A percentile compares a stretch with the other conserved stretches of the same genome.
These are phyloP conservation scores for Gavialis gangeticus DNA, from an alignment of 2,113 vertebrate species.

Conservation along the genomic window DNA sequence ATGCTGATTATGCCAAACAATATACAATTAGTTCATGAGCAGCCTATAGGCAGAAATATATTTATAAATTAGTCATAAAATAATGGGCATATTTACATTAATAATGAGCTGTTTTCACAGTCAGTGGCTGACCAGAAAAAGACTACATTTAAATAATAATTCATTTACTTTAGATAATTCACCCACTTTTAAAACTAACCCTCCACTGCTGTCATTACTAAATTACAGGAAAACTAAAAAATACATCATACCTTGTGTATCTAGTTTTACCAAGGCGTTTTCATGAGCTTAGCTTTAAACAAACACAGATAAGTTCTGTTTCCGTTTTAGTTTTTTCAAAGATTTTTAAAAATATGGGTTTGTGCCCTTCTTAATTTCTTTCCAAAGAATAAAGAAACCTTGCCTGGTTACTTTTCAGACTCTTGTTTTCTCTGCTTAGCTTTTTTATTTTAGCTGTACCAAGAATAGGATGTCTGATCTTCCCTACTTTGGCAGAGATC, in stretches of 20 bases:
- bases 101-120: rapidly evolving
- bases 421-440: not conserved
- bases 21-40: rapidly evolving
- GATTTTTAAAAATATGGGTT: not conserved
- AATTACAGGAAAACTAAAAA: not conserved
- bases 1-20: rapidly evolving
- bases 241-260: not conserved
- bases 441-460: not conserved
- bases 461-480: not conserved
- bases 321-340: not conserved
- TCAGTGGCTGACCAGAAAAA: not conserved
- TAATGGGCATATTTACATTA: not conserved
- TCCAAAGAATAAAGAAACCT: not conserved
- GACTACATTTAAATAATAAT: not conserved
- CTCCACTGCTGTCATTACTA: not conserved
- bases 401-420: not conserved
- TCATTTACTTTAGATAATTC: not conserved
- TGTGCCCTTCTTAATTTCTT: not conserved
- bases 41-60: not conserved
- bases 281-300: not conserved
- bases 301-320: not conserved
- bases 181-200: rapidly evolving
- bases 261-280: no score
- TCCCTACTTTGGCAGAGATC: not conserved
- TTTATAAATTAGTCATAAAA: not conserved